Conservation (phyloP, 2,113 vertebrate species). For the Oenanthe oenanthe region DNA sequence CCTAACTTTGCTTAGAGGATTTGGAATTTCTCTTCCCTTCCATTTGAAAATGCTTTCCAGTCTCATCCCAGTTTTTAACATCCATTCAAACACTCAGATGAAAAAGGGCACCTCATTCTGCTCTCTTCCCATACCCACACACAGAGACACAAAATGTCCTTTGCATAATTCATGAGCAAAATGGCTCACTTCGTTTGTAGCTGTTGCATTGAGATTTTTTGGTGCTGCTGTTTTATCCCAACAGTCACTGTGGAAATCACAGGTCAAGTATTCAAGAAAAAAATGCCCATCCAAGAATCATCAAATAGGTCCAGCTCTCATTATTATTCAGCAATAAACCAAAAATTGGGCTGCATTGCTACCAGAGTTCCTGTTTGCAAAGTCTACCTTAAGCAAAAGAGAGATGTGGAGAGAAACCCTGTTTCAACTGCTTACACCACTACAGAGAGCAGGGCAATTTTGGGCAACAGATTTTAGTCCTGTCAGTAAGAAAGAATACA, state of each 20-base stretch:
- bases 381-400: background rate
- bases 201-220: background rate
- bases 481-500: background rate
- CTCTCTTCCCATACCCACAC: background rate
- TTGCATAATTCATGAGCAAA: background rate
- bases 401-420: background rate
- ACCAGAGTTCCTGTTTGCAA: background rate
- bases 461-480: background rate
- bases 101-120: background rate
- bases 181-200: background rate
- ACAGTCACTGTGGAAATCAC: background rate
- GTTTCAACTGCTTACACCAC: background rate
- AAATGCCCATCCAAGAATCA: background rate
- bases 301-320: background rate
- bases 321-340: background rate
- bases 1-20: background rate
- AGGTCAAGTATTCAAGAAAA: background rate
- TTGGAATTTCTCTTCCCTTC: background rate
- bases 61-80: background rate
- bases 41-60: background rate
- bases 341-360: background rate
- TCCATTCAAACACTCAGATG: background rate
- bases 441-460: background rate
- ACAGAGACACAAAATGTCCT: background rate
- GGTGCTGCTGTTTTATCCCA: background rate